Percentiles rank a stretch among this genome's conserved stretches.
Evolutionary conservation across 2,113 vertebrate species (phyloP).

Genomic region (Phylloscopus trochilus): DNA sequence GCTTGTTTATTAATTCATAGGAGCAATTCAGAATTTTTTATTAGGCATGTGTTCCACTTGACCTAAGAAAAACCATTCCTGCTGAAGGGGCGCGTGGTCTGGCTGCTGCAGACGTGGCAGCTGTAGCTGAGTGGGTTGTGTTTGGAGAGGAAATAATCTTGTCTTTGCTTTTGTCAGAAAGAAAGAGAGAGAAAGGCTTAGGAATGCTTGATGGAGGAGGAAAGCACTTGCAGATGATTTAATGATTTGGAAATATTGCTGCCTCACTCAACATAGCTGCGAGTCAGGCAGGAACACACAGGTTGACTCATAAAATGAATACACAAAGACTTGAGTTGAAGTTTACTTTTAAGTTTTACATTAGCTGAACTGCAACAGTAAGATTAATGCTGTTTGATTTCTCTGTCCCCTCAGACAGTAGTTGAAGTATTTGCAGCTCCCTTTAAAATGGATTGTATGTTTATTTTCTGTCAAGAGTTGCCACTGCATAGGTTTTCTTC

Average conservation of each 20-base stretch:
- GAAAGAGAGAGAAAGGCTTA: not conserved
- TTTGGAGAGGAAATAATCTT: not conserved
- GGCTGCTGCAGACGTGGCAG: not conserved
- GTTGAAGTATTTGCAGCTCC: not conserved
- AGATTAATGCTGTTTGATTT: not conserved
- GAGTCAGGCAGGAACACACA: not conserved
- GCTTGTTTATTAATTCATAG: not conserved
- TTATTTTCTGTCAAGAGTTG: not conserved
- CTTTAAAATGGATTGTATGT: not conserved
- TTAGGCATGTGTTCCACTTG: not conserved
- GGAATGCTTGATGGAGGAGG: not conserved
- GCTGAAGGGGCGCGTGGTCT: not conserved
- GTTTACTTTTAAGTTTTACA: not conserved
- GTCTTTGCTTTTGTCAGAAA: not conserved
- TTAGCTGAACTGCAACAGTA: not conserved
- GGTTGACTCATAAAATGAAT: not conserved
- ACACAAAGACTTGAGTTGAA: not conserved
- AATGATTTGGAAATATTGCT: not conserved
- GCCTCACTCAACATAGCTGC: not conserved
- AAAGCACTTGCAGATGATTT: not conserved
- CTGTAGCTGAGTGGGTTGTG: not conserved
- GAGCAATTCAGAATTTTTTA: not conserved
- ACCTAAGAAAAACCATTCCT: not conserved
- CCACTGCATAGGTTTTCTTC: not conserved
- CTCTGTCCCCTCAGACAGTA: not conserved